Conservation (phyloP, 2,113 vertebrate species). For the Pipa parva region DNA sequence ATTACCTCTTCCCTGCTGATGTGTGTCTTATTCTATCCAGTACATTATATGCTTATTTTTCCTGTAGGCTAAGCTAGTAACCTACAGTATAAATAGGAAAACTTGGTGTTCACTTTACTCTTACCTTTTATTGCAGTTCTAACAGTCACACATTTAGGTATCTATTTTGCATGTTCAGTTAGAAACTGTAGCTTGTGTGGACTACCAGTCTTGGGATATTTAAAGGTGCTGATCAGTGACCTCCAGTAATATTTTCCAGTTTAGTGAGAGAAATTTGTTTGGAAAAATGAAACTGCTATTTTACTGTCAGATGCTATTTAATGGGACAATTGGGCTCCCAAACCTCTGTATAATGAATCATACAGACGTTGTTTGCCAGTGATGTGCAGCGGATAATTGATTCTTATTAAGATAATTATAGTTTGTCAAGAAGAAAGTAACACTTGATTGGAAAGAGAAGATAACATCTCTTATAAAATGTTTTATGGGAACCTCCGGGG, state of each 20-base stretch:
- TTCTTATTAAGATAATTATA: conserved; percentile 31
- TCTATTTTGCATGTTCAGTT: conserved; percentile 27
- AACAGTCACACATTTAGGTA: too few relatives aligned
- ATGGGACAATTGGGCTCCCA: background rate
- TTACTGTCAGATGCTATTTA: background rate
- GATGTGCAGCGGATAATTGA: conserved; percentile 10
- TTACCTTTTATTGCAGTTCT: too few relatives aligned
- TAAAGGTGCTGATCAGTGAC: background rate
- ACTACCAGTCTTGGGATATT: background rate
- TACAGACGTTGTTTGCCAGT: background rate
- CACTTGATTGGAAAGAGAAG: conserved; percentile 6
- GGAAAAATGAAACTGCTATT: background rate
- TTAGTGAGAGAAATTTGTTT: background rate
- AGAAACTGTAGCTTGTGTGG: conserved; percentile 9
- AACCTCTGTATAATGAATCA: background rate
- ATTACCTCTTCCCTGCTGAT: too few relatives aligned
- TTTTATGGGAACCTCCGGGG: background rate
- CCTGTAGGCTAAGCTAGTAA: too few relatives aligned
- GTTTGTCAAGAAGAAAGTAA: conserved; percentile 1
- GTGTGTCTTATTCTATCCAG: too few relatives aligned
- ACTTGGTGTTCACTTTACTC: too few relatives aligned
- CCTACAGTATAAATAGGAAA: conserved; percentile 30
- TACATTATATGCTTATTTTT: too few relatives aligned
- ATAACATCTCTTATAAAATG: conserved; percentile 7
- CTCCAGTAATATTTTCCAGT: background rate